Conservation (phyloP, 2,888 invertebrate species). For the Heliconius cydno region DNA sequence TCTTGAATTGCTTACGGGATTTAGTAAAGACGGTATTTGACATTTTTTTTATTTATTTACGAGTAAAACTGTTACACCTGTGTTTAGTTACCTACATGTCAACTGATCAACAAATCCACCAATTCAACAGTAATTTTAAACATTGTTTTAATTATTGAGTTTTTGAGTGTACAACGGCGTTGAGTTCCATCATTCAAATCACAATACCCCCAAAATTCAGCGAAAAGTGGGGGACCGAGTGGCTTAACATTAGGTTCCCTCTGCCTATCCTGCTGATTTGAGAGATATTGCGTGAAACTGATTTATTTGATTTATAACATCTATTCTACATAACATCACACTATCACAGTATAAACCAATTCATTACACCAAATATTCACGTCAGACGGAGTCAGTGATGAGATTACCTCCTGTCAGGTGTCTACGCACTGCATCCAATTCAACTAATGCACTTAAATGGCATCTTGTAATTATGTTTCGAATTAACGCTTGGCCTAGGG, state of each 20-base stretch:
- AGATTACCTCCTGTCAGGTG: constrained; percentile 51
- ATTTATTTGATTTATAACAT: too few species aligned
- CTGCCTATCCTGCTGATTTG: not conserved
- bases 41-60: too few species aligned
- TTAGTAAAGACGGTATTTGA: too few species aligned
- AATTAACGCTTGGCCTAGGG: constrained; percentile 21
- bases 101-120: too few species aligned
- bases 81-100: too few species aligned
- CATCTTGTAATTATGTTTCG: constrained; percentile 45
- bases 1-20: too few species aligned
- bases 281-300: not conserved
- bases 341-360: not conserved
- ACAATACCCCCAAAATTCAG: too few species aligned
- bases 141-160: too few species aligned
- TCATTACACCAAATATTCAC: constrained; percentile 34
- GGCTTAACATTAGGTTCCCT: not conserved
- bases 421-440: constrained; percentile 47
- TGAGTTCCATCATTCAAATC: too few species aligned
- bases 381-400: constrained; percentile 43
- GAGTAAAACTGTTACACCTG: too few species aligned
- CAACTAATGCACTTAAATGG: constrained; percentile 48
- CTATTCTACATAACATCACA: not conserved
- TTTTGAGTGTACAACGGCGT: too few species aligned
- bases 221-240: not conserved
- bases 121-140: too few species aligned